Percentiles rank a stretch among this genome's conserved stretches.
Evolutionary conservation across 92 coral and sea anemone species (phyloP).

Genomic region (Actinernus sp.): DNA sequence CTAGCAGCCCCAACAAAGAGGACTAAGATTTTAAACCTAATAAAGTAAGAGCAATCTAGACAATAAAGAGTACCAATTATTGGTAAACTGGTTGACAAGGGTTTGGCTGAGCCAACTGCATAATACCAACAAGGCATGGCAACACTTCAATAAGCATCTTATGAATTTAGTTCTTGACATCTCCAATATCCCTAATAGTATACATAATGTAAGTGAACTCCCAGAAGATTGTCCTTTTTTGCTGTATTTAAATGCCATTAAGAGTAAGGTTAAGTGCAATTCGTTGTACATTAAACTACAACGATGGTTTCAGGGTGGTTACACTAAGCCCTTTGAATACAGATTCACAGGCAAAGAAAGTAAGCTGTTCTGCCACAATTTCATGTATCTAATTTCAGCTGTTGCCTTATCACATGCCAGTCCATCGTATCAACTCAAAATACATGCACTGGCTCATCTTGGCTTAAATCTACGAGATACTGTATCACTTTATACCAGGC

Average conservation of each 20-base stretch:
- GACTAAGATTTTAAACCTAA: slow-evolving; percentile 43
- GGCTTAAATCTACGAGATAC: no score
- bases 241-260: slow-evolving; percentile 11
- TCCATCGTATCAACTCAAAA: no score
- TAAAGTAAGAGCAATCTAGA: slow-evolving; percentile 32
- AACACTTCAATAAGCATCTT: slow-evolving; percentile 39
- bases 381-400: slow-evolving; percentile 60
- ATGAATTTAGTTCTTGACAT: slow-evolving; percentile 27
- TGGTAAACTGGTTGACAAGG: slow-evolving; percentile 29
- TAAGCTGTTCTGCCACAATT: slow-evolving; percentile 57
- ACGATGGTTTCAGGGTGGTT: slow-evolving; percentile 12
- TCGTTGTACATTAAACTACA: slow-evolving; percentile 7
- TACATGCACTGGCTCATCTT: no score
- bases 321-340: slow-evolving; percentile 7
- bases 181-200: slow-evolving; percentile 21
- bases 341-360: slow-evolving; percentile 72
- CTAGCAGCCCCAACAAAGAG: slow-evolving; percentile 48
- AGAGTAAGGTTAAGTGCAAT: no score
- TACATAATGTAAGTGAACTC: slow-evolving; percentile 4
- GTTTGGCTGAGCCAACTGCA: slow-evolving; percentile 57
- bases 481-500: no score
- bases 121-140: slow-evolving; percentile 66
- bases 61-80: slow-evolving; percentile 36
- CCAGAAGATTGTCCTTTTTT: slow-evolving; percentile 8
- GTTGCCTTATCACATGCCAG: no score